Evolutionary conservation across 2,888 invertebrate genomes (phyloP), one percentile per base, ranked within the genome.

Genomic region (Baronia brevicornis): DNA sequence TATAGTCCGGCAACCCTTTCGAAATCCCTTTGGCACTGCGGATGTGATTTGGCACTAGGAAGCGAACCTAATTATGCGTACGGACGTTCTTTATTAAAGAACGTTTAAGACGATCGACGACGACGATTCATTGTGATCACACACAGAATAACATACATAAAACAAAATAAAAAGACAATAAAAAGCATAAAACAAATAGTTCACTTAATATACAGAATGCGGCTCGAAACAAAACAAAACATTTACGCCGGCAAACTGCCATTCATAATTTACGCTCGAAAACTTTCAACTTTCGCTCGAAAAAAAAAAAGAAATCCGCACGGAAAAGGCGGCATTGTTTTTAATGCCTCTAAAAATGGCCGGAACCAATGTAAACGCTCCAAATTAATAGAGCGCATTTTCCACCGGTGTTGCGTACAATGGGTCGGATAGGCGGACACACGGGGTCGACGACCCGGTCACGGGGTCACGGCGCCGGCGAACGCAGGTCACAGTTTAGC

Each of bases 391-490:
- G 70, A 58, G 55, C 57, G 54, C 48, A 48, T 44, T 51, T 50
- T 49, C 58, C 54, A 46, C 51, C 46, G 54, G 39, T 36, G 40
- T 33, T 37, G 35, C 24, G 25, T 41, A 59, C 60, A 57, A 60
- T 58, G 45, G 51, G 46, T 47, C 44, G 45, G 34, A 34, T 27
- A 42, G 46, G 39, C 40, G 46, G 39, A 43, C 38, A 27, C 38
- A 23, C 39, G 51, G 47, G 77, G 71, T 66, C 72, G 46, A 43
- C 44, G 72, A 51, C 74, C 75, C 63, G 68, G 71, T 70, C 78
- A 72, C 59, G 66, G 62, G 75, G 75, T 69, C 78, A 63, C 54
- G 48, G 28, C 38, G 31, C 55, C 51, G 54, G 50, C 47, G 46
- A 43, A 41, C 41, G 39, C 39, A 26, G 41, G 28, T n/a, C 29